Conservation (phyloP, 2,113 vertebrate genomes). For the Mellivora capensis region DNA sequence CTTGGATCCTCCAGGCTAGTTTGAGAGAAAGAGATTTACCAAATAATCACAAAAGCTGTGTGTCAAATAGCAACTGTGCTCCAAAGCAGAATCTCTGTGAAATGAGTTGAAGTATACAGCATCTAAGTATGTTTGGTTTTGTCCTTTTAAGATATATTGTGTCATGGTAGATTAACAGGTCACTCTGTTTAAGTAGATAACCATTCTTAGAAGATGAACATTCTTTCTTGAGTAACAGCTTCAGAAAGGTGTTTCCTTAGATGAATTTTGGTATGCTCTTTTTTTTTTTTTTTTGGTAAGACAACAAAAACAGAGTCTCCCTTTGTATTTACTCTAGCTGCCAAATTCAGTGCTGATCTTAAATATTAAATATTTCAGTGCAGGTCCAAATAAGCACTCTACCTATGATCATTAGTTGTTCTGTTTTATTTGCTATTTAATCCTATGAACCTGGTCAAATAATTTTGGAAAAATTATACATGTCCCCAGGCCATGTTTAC, state of each 20-base stretch:
- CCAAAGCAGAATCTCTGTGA: background rate
- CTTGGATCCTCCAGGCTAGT: background rate
- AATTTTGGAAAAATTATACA: background rate
- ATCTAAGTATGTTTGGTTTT: background rate
- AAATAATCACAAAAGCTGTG: background rate
- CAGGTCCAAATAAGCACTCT: background rate
- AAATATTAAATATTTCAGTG: background rate
- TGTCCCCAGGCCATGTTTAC: background rate
- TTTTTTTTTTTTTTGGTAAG: background rate
- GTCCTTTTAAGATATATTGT: background rate
- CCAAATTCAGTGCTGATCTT: background rate
- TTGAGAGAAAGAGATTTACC: background rate
- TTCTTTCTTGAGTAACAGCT: constrained; percentile 13
- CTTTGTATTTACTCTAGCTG: background rate
- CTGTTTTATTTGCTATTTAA: constrained; percentile 41
- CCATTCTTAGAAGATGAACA: background rate
- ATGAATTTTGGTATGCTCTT: background rate
- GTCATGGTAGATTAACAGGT: background rate
- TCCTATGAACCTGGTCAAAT: background rate
- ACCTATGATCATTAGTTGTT: background rate
- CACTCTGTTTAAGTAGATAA: background rate
- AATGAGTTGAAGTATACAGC: background rate
- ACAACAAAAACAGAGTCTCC: background rate
- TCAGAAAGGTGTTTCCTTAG: background rate
- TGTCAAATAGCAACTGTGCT: background rate